Base-by-base conservation (phyloP, 2,888 invertebrate species). In the Lamellibrachia satsuma region DNA sequence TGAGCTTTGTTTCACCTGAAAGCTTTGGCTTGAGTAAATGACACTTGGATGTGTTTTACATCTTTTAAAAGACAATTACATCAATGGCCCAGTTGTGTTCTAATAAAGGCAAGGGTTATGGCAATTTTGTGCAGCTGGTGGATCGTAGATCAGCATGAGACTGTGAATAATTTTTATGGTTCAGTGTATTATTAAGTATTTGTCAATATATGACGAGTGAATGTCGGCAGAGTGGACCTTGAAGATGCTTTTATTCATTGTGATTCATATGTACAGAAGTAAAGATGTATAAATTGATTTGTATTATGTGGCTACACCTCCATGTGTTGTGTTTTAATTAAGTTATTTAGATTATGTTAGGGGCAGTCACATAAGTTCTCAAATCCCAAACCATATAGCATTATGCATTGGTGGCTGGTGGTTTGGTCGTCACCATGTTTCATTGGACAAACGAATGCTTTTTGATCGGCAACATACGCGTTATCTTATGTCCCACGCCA, bases 211-310 rank as follows among this genome's bases (percentile, higher is more conserved):
- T 75, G 75, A 22, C 75, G 75, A n/a, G n/a, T 75, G 75, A 75
- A n/a, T 75, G 75, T 6, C 22, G 15, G 22, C 75, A 2, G 75
- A 75, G n/a, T 75, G 75, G 22, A 75, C 15, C 75, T 75, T 75
- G 22, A 22, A 75, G 75, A 75, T 75, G 75, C 75, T 75, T 75
- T 75, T 75, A 75, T 75, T 75, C 75, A 75, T 75, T 75, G 75
- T 75, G 75, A 75, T 75, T 75, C 75, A 75, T 22, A 75, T 75
- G 75, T 75, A 75, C 75, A 75, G 75, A 75, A 75, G 75, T 75
- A 75, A 75, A 75, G 75, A 75, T 75, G 75, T 75, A 75, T 75
- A 11, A 75, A 75, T 75, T 75, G 15, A 75, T 75, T 75, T 75
- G 75, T 75, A 75, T 75, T 75, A 75, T n/a, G 75, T 75, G 75